Evolutionary conservation across 2,888 invertebrate species (phyloP).

Genomic region (Brachypterus glaber): DNA sequence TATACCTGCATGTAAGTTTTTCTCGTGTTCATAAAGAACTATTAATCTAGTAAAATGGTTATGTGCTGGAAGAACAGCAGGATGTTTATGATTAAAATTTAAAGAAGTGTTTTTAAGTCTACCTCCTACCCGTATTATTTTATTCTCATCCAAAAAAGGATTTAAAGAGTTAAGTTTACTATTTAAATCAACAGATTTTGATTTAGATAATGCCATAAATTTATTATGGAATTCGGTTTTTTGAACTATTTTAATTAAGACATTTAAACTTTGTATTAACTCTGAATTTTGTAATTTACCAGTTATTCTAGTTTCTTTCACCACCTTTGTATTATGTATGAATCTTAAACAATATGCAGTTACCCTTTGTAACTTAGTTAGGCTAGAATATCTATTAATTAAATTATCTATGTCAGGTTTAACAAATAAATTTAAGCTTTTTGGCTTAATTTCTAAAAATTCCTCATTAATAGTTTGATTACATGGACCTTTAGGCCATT

Average conservation of each 20-base stretch:
- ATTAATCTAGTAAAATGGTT: constrained; percentile 13
- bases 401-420: neutral
- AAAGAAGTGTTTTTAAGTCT: constrained; percentile 13
- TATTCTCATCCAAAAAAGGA: constrained; percentile 14
- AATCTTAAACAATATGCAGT: neutral
- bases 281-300: constrained; percentile 4
- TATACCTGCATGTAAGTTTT: constrained; percentile 16
- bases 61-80: constrained; percentile 13
- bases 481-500: too few species aligned
- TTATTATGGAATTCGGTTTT: constrained; percentile 3
- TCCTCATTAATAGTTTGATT: too few species aligned
- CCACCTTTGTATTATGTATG: neutral
- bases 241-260: too few species aligned
- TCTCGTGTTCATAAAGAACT: constrained; percentile 9
- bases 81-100: constrained; percentile 14
- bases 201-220: constrained; percentile 2
- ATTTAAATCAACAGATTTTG: neutral
- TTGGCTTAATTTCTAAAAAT: too few species aligned
- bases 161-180: constrained; percentile 10
- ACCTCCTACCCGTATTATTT: constrained; percentile 16
- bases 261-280: constrained; percentile 7
- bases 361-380: constrained; percentile 3
- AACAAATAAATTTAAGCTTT: neutral
- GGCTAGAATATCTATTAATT: constrained; percentile 5
- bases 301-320: neutral